Conservation (phyloP, 2,113 vertebrate genomes). For the Damaliscus lunatus region DNA sequence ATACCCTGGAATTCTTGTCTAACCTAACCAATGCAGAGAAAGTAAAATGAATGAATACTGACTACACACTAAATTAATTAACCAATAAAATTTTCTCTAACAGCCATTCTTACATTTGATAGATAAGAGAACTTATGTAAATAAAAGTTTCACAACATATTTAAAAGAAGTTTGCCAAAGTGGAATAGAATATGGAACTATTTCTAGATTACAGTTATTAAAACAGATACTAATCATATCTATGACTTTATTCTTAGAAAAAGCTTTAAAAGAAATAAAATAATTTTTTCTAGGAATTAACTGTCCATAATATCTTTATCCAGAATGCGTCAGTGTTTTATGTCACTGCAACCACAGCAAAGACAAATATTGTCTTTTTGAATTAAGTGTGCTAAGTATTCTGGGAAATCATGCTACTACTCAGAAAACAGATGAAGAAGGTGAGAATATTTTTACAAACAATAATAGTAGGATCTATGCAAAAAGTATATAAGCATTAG, state of each 20-base stretch:
- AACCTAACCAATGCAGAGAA: background rate
- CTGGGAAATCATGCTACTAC: background rate
- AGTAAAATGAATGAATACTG: background rate
- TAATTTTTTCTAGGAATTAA: conserved; percentile 10
- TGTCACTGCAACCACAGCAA: conserved; percentile 21
- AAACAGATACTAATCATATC: background rate
- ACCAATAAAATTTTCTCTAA: background rate
- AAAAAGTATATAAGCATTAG: background rate
- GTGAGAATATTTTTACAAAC: conserved; percentile 14
- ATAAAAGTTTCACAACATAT: background rate
- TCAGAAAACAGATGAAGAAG: background rate
- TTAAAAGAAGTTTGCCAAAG: background rate
- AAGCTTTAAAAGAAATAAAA: background rate
- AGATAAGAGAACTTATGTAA: background rate
- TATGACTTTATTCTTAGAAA: background rate
- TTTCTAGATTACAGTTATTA: background rate
- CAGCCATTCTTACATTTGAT: background rate
- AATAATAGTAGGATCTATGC: background rate
- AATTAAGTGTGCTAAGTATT: conserved; percentile 22
- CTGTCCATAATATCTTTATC: background rate
- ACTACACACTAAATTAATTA: background rate
- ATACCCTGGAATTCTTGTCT: background rate
- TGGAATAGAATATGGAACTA: background rate
- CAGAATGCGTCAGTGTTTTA: background rate
- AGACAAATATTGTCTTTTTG: conserved; percentile 5